A percentile compares a stretch with the other conserved stretches of the same genome.
These are phyloP conservation scores for Spinus olivaceus DNA, from an alignment of 2,797 vertebrate genomes.

Conservation along the genomic window DNA sequence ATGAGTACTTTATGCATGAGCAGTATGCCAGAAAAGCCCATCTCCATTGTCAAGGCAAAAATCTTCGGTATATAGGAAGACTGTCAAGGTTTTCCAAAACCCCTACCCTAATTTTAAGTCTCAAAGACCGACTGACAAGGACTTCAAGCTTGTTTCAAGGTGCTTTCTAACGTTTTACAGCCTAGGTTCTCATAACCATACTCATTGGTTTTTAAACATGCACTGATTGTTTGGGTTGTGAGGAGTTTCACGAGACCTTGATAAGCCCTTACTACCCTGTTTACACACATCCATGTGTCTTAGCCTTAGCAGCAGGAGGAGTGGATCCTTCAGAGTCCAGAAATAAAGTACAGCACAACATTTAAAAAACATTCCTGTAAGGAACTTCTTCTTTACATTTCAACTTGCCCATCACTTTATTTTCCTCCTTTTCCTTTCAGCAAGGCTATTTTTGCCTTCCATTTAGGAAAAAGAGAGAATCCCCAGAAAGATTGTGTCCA, in stretches of 20 bases:
- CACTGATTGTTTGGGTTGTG: slow-evolving; percentile 1
- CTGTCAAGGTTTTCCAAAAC: not conserved
- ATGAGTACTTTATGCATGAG: not conserved
- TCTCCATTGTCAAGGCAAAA: not conserved
- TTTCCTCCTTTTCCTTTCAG: not conserved
- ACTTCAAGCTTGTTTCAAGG: not conserved
- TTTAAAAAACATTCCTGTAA: not conserved
- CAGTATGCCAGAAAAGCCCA: not conserved
- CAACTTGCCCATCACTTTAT: not conserved
- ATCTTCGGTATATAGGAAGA: not conserved
- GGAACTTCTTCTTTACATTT: not conserved
- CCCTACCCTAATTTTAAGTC: not conserved
- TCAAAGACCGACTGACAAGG: not conserved
- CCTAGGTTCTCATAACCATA: not conserved
- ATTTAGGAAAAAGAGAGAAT: not conserved
- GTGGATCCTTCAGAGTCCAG: not conserved
- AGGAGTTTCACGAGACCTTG: not conserved
- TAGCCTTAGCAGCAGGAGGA: not conserved
- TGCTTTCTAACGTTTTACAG: not conserved
- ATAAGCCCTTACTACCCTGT: not conserved
- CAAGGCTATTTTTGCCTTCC: not conserved
- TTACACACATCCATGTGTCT: not conserved
- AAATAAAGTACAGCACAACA: not conserved
- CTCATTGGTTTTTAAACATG: not conserved
- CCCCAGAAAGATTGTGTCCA: not conserved